phyloP scores from a whole-genome alignment of 2,888 invertebrate genomes.

The Drosophila silvestris region DNA sequence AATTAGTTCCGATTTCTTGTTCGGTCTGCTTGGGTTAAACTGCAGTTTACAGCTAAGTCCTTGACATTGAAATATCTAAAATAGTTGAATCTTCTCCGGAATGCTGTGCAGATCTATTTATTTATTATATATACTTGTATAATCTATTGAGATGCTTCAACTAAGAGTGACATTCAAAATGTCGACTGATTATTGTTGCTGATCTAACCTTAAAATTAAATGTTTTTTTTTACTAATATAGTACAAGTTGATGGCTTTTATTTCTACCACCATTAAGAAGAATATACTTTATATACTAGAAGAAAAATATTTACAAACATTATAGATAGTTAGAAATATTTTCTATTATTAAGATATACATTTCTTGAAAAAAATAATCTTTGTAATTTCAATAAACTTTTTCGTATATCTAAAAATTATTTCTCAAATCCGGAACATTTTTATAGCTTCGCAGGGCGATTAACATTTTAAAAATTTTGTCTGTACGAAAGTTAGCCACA shows the following conservation, averaged over 20 bases:
- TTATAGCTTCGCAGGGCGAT: neutral
- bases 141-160: neutral
- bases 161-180: neutral
- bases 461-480: neutral
- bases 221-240: neutral
- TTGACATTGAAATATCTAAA: neutral
- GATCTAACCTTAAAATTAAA: neutral
- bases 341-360: neutral
- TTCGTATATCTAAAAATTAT: neutral
- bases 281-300: neutral
- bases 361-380: neutral
- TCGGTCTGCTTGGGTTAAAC: neutral
- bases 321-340: neutral
- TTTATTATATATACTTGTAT: neutral
- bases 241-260: neutral
- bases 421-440: neutral
- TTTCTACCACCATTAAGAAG: neutral
- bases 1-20: conserved; percentile 57
- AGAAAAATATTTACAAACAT: neutral
- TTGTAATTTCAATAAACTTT: neutral
- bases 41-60: neutral
- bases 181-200: neutral
- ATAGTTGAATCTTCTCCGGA: neutral
- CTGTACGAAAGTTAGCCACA: neutral
- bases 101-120: neutral